phyloP scores from a whole-genome alignment of 30 jellyfish, hydroid and myxozoan species.

The Calvadosia cruxmelitensis region DNA sequence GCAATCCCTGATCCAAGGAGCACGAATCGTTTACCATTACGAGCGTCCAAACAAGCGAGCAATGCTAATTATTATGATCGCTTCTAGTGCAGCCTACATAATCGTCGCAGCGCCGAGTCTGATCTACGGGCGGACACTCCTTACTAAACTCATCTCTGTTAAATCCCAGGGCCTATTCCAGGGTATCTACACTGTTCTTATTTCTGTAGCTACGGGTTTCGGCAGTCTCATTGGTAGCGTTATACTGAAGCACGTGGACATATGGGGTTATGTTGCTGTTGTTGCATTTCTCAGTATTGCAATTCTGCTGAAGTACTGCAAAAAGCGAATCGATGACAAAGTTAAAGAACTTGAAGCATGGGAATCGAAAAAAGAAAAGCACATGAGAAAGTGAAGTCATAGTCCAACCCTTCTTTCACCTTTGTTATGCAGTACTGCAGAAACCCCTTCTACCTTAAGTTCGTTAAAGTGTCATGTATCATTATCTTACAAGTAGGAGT shows the following conservation, averaged over 20 bases:
- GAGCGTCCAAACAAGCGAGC: not conserved
- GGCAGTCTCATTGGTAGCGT: not conserved
- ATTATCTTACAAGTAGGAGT: no score
- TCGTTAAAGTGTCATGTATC: no score
- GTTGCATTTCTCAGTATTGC: no score
- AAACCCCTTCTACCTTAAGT: no score
- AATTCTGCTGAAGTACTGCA: no score
- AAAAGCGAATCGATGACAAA: no score
- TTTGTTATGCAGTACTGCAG: no score
- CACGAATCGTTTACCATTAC: not conserved
- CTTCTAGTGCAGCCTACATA: not conserved
- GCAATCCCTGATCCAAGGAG: not conserved
- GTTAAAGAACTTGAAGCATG: no score
- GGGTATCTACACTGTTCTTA: not conserved
- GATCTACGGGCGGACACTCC: not conserved
- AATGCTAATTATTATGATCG: not conserved
- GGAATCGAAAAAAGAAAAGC: no score
- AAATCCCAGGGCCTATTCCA: not conserved
- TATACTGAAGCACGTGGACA: not conserved
- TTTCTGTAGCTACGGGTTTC: not conserved
- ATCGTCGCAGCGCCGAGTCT: not conserved
- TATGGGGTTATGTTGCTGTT: not conserved
- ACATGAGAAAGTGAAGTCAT: no score
- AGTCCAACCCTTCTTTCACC: no score
- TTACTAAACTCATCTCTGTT: not conserved